Evolutionary conservation across 1,140 invertebrate species (phyloP), one percentile per base, ranked within the genome.

Genomic region (Homalodisca vitripennis): DNA sequence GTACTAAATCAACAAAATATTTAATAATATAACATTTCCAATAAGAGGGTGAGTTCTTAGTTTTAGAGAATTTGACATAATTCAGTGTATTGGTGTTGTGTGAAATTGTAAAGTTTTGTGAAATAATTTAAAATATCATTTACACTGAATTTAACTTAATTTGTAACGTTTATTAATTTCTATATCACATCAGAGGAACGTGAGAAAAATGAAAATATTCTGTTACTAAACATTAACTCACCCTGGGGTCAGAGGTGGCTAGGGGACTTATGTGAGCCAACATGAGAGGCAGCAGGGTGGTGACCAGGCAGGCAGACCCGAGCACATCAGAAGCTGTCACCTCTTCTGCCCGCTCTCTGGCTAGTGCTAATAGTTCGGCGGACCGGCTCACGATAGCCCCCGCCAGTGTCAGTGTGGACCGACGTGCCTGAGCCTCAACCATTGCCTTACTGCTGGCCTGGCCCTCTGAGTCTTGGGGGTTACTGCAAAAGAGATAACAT

Each of bases 181-280:
- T n/a, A n/a, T n/a, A n/a, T n/a, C n/a, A n/a, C n/a, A n/a, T n/a
- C n/a, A n/a, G n/a, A n/a, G n/a, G n/a, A n/a, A n/a, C n/a, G n/a
- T n/a, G n/a, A n/a, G n/a, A n/a, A n/a, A n/a, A n/a, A n/a, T n/a
- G n/a, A n/a, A n/a, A n/a, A n/a, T n/a, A n/a, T n/a, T n/a, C n/a
- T n/a, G n/a, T n/a, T n/a, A n/a, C n/a, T n/a, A n/a, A n/a, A n/a
- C n/a, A n/a, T n/a, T 20, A 20, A 34, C 34, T 81, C 81, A 92
- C 92, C 79, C 90, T 87, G 1, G 92, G 90, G 81, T 95, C 92
- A 53, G 89, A 89, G 55, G 88, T 88, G 32, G 89, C 92, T 34
- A 94, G 81, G 17, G 91, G 89, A 76, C 89, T 90, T 48, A 94
- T 89, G 77, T 94, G 89, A 17, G 92, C 89, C 76, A 93, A 84